Percentiles rank a stretch among this genome's conserved stretches.
These are phyloP conservation scores for Eupithecia abbreviata DNA, from an alignment of 2,888 invertebrate species.

Conservation along the genomic window DNA sequence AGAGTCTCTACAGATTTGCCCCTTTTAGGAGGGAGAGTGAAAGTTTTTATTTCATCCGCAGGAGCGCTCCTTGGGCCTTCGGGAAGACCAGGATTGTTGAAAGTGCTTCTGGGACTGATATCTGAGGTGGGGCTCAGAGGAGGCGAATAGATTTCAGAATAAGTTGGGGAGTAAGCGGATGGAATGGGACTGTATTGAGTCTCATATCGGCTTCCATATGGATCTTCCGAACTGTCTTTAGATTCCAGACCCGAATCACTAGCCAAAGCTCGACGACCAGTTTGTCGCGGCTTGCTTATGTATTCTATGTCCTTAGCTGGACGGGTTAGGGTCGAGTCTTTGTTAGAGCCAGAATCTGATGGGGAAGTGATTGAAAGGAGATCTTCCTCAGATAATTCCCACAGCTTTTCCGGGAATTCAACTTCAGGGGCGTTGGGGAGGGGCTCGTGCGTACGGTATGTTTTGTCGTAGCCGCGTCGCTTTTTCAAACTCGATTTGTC, in stretches of 20 bases:
- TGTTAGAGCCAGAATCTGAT: conserved; percentile 85
- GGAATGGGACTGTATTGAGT: conserved; percentile 76
- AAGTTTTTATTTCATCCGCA: conserved; percentile 72
- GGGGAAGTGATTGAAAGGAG: conserved; percentile 80
- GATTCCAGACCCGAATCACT: conserved; percentile 77
- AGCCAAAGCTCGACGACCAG: conserved; percentile 82
- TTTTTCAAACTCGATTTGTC: conserved; percentile 84
- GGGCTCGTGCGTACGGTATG: conserved; percentile 93
- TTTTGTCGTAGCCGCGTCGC: conserved; percentile 90
- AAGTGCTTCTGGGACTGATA: conserved; percentile 72
- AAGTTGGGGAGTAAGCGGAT: conserved; percentile 77
- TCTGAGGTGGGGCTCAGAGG: conserved; percentile 78
- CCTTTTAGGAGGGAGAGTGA: conserved; percentile 71
- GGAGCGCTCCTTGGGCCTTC: conserved; percentile 76
- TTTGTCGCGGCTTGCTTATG: conserved; percentile 83
- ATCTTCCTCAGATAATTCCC: conserved; percentile 89
- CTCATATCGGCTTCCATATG: conserved; percentile 70
- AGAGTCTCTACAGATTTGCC: conserved; percentile 78
- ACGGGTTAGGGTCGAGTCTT: conserved; percentile 81
- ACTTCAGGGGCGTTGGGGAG: conserved; percentile 88
- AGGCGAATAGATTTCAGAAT: conserved; percentile 81
- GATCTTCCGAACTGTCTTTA: conserved; percentile 75
- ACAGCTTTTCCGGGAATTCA: conserved; percentile 91
- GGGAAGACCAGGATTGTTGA: conserved; percentile 69
- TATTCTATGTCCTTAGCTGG: conserved; percentile 86